Conservation (phyloP, 2,113 vertebrate species). For the Haliaeetus leucogaster region DNA sequence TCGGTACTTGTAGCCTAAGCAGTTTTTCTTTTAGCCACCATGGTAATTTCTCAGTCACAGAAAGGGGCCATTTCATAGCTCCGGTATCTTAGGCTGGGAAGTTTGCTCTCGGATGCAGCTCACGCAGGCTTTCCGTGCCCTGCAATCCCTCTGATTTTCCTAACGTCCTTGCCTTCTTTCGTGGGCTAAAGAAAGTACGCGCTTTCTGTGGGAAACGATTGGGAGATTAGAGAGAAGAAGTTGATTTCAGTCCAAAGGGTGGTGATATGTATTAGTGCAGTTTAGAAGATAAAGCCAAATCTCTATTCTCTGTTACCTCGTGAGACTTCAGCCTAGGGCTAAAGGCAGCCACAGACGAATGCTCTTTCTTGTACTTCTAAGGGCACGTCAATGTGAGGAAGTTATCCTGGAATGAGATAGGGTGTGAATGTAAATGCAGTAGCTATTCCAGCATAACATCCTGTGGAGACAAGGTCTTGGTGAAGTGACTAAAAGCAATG, state of each 20-base stretch:
- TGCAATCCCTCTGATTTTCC: background rate
- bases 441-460: conserved; percentile 24
- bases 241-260: conserved; percentile 39
- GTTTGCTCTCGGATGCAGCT: background rate
- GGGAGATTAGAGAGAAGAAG: conserved; percentile 18
- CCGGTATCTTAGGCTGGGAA: background rate
- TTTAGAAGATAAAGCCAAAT: conserved; percentile 59
- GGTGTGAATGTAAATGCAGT: conserved; percentile 44
- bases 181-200: background rate
- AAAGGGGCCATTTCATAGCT: background rate
- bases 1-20: background rate
- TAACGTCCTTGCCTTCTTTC: background rate
- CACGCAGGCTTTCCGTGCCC: background rate
- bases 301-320: conserved; percentile 36
- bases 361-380: conserved; percentile 34
- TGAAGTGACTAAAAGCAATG: conserved; percentile 25
- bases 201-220: conserved; percentile 29
- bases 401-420: conserved; percentile 46
- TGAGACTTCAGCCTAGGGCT: conserved; percentile 58
- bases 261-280: conserved; percentile 27
- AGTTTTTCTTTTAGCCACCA: background rate
- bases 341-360: conserved; percentile 40
- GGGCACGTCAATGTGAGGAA: conserved; percentile 23
- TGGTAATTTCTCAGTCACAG: background rate
- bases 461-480: conserved; percentile 2